A percentile compares a stretch with the other conserved stretches of the same genome.
Evolutionary conservation across 2,113 vertebrate genomes (phyloP).

Genomic region (Seriola aureovittata): DNA sequence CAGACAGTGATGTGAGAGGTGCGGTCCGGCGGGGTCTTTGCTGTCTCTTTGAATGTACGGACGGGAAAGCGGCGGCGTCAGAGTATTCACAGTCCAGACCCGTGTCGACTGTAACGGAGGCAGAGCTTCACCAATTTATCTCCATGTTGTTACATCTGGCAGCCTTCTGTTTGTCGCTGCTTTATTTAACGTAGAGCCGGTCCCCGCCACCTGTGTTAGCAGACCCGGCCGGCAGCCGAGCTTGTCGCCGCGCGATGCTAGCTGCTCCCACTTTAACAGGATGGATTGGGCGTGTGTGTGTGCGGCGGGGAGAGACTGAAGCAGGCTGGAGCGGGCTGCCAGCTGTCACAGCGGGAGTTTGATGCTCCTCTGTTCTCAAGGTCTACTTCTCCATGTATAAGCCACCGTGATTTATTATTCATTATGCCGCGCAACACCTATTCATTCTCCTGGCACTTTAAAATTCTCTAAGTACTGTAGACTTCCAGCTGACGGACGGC

Average conservation of each 20-base stretch:
- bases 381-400: constrained; percentile 67
- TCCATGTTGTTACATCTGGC: constrained; percentile 64
- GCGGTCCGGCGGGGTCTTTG: background rate
- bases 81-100: background rate
- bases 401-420: constrained; percentile 76
- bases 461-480: constrained; percentile 66
- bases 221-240: constrained; percentile 35
- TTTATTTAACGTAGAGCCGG: constrained; percentile 53
- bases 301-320: constrained; percentile 21
- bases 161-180: constrained; percentile 70
- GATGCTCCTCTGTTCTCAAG: constrained; percentile 68
- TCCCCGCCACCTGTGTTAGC: constrained; percentile 61
- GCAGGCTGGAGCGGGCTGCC: constrained; percentile 50
- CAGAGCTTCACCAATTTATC: constrained; percentile 67
- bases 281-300: constrained; percentile 60
- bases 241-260: constrained; percentile 32
- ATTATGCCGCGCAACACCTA: constrained; percentile 63
- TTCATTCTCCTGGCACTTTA: constrained; percentile 74
- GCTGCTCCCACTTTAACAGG: constrained; percentile 52
- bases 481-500: constrained; percentile 47
- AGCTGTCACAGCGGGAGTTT: constrained; percentile 68
- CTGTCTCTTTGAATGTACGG: constrained; percentile 9
- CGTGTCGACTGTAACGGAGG: constrained; percentile 20
- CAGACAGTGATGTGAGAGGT: background rate
- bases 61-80: background rate